Evolutionary conservation across 2,888 invertebrate genomes (phyloP), one percentile per base, ranked within the genome.

Genomic region (Drosophila meridionalis): DNA sequence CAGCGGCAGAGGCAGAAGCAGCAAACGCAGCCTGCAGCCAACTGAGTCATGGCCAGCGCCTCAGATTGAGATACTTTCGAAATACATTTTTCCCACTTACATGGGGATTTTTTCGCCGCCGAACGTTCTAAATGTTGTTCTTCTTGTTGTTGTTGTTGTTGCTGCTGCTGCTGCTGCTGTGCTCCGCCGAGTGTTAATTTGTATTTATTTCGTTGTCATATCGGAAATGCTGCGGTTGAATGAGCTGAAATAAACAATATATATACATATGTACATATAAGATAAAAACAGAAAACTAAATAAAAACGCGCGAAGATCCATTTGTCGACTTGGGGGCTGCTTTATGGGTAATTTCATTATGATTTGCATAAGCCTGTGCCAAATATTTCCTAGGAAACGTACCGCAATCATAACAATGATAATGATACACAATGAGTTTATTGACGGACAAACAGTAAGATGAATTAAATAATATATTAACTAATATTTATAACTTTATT

Each of bases 11-110:
- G 6, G 26, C 36, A 53, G 53, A 6, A 14, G 4, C 53, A 36
- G 55, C 75, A 56, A 47, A 36, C 58, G 42, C 63, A 50, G 50
- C 28, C 28, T 73, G 61, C 71, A 64, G 63, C 55, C 40, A 87
- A 70, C 87, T 86, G 90, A 86, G 87, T 86, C 85, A 89, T 73
- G 87, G 84, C 14, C 83, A 50, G 52, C 20, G 55, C 9, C 52
- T 55, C 62, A 64, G 75, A 53, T 73, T 55, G 64, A 62, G 77
- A 55, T 73, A 85, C 89, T 85, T 90, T 90, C 89, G 67, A 78
- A 82, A 73, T 67, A 69, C 20, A 60, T 42, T 79, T 90, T 85
- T 87, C 86, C 90, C 90, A 81, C 62, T 90, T 89, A 82, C 87
- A 87, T 73, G 76, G 86, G 86, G 87, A 69, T 89, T 90, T 86